Base-by-base conservation (phyloP, 2,797 vertebrate species). In the Intellagama lesueurii region DNA sequence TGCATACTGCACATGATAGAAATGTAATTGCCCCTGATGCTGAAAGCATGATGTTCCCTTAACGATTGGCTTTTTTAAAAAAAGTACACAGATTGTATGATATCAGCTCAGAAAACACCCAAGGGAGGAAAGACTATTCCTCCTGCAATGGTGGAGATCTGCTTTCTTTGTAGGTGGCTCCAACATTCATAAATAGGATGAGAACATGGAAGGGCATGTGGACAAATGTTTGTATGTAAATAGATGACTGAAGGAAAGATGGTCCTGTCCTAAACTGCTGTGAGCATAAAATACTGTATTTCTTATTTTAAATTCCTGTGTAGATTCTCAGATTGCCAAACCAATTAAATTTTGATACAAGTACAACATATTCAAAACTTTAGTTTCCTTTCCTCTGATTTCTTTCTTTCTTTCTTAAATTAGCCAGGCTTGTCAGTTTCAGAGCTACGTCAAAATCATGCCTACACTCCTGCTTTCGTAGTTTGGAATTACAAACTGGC, bases 91-190 rank as follows among this genome's bases (percentile, higher is more conserved):
- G 91, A 90, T 94, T 91, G 92, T 52, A 92, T 93, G 94, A 93
- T 93, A 92, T 95, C 94, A 94, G 93, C 95, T 92, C 19, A 90
- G 92, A 94, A 93, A 84, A 0, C 85, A 81, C 90, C 91, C 92
- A 84, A 81, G 91, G 94, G 91, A 86, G 87, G 93, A 78, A 86
- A 84, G 88, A 90, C 88, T 87, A 88, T 91, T 91, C 91, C 69
- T 2, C 92, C 69, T 2, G 9, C 91, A 85, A 92, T 90, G 91
- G 78, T 73, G 8, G 24, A 52, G 91, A 86, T 93, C 92, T 88
- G 85, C 90, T 93, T 94, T 94, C 95, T 95, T 92, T 0, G 12
- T 94, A 95, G 95, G 93, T 95, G 95, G 95, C 94, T 92, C 87
- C 44, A 0, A 90, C 72, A 78, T 88, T 92, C 93, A 89, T 90